phyloP scores from a whole-genome alignment of 1,140 invertebrate genomes.

The Anastrepha ludens region DNA sequence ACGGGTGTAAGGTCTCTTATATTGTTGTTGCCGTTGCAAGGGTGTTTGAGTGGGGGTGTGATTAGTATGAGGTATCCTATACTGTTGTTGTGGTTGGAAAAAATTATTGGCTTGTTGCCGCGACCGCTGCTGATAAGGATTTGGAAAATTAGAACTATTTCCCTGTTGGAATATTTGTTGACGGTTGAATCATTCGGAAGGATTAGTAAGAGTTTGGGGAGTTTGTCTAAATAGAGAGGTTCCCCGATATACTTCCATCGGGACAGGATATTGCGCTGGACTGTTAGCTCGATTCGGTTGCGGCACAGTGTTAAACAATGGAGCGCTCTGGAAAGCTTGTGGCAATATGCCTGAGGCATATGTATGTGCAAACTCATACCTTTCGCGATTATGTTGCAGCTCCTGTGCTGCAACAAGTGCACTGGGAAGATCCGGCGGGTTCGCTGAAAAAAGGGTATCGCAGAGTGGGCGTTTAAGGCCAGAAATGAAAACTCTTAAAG shows the following conservation, averaged over 20 bases:
- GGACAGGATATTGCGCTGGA: background rate
- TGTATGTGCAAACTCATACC: constrained; percentile 4
- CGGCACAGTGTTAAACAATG: no score
- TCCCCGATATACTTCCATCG: constrained; percentile 38
- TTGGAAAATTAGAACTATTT: constrained; percentile 11
- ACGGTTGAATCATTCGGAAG: background rate
- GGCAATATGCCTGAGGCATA: background rate
- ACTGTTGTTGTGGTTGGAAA: constrained; percentile 46
- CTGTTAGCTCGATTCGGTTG: background rate
- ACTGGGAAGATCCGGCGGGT: constrained; percentile 26
- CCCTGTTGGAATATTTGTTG: background rate
- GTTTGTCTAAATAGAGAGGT: constrained; percentile 28
- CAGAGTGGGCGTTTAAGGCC: background rate
- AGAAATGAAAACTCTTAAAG: constrained; percentile 45
- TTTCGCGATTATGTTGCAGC: background rate
- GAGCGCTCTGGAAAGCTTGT: background rate
- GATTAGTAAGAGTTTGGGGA: background rate
- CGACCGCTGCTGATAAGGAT: background rate
- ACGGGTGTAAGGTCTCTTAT: background rate
- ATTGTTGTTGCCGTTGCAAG: constrained; percentile 12
- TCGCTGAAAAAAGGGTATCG: constrained; percentile 14
- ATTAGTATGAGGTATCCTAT: background rate
- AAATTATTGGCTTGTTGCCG: constrained; percentile 22
- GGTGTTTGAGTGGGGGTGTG: background rate
- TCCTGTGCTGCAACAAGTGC: constrained; percentile 46